These are phyloP conservation scores for Leptinotarsa defecta DNA, from an alignment of 1,140 invertebrate genomes.

Conservation along the genomic window DNA sequence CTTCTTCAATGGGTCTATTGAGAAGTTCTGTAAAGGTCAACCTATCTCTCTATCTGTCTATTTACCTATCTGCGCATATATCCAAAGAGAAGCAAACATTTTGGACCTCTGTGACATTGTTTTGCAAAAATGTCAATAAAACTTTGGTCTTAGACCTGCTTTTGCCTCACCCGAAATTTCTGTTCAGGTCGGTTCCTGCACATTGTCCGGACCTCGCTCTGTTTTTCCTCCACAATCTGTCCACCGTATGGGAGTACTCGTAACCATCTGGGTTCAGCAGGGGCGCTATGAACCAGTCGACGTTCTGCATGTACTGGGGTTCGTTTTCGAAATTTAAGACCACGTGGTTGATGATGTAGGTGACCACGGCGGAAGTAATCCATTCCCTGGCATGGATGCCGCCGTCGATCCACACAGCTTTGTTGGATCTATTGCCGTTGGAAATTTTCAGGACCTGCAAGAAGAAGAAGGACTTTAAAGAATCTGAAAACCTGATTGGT, in stretches of 20 bases:
- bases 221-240: constrained; percentile 85
- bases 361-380: constrained; percentile 85
- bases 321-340: constrained; percentile 73
- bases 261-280: constrained; percentile 88
- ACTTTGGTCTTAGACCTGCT: not conserved
- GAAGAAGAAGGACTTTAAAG: too few species aligned
- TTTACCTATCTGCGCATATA: too few species aligned
- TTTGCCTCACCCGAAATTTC: constrained; percentile 70
- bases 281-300: constrained; percentile 84
- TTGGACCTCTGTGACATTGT: too few species aligned
- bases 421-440: constrained; percentile 64
- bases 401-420: constrained; percentile 69
- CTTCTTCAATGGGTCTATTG: too few species aligned
- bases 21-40: too few species aligned
- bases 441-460: constrained; percentile 70
- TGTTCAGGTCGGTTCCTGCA: constrained; percentile 78
- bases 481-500: too few species aligned
- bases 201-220: constrained; percentile 66
- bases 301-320: constrained; percentile 70
- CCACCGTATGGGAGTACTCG: constrained; percentile 74
- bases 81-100: too few species aligned
- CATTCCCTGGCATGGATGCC: constrained; percentile 92
- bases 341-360: constrained; percentile 81
- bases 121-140: too few species aligned
- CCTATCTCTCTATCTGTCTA: too few species aligned